phyloP scores from a whole-genome alignment of 2,797 vertebrate species.

The Lepidocolaptes lacrymiger region DNA sequence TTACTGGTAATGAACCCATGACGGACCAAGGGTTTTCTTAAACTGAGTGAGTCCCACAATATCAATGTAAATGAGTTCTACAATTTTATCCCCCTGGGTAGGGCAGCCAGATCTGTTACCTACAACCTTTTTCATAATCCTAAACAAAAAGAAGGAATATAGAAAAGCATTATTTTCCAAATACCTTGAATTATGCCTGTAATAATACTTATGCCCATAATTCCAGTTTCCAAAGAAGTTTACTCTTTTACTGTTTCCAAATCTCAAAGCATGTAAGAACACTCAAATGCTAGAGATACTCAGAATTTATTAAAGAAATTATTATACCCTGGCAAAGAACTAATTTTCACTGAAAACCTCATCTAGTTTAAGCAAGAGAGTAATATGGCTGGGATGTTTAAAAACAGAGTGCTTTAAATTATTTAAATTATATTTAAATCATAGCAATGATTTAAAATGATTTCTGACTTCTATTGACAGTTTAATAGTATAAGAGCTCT shows the following conservation, averaged over 20 bases:
- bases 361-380: not conserved
- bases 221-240: not conserved
- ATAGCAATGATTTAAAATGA: not conserved
- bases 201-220: not conserved
- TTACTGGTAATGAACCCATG: conserved; percentile 99
- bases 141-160: conserved; percentile 47
- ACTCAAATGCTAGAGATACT: not conserved
- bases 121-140: conserved; percentile 98
- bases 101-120: conserved; percentile 98
- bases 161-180: not conserved
- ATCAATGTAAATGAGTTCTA: conserved; percentile 98
- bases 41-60: conserved; percentile 97
- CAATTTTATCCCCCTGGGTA: conserved; percentile 94
- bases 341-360: not conserved
- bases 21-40: conserved; percentile 96
- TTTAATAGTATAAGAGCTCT: not conserved
- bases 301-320: not conserved
- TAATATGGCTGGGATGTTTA: not conserved
- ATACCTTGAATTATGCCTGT: not conserved
- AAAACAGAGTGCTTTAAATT: not conserved
- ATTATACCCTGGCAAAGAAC: not conserved
- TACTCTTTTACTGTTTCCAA: not conserved
- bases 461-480: not conserved
- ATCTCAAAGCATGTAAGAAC: not conserved
- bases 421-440: not conserved